Percentiles rank a stretch among this genome's conserved stretches.
These are phyloP conservation scores for Toxotes jaculatrix DNA, from an alignment of 2,113 vertebrate genomes.

Conservation along the genomic window DNA sequence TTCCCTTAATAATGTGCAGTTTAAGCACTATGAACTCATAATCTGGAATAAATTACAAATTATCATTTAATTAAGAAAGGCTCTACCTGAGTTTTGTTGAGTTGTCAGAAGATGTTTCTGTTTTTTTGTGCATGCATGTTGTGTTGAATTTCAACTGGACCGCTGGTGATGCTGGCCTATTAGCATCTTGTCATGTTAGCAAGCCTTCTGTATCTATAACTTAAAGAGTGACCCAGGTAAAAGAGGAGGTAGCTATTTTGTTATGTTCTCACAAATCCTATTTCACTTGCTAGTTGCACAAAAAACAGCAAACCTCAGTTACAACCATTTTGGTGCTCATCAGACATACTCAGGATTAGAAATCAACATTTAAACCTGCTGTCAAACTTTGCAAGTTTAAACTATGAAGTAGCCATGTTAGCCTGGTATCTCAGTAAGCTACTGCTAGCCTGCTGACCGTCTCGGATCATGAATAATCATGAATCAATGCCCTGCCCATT, in stretches of 20 bases:
- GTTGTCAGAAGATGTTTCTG: neutral
- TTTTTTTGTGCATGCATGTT: neutral
- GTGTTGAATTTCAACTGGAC: neutral
- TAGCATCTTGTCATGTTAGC: neutral
- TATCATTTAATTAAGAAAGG: too few species aligned
- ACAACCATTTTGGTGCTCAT: neutral
- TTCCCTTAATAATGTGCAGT: neutral
- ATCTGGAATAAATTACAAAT: too few species aligned
- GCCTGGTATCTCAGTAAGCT: slow-evolving; percentile 11
- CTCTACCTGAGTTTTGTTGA: neutral
- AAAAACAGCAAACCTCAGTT: slow-evolving; percentile 3
- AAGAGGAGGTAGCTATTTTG: slow-evolving; percentile 56
- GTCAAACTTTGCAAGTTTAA: slow-evolving; percentile 14
- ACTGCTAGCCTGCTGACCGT: neutral
- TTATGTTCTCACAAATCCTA: slow-evolving; percentile 7
- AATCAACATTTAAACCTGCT: slow-evolving; percentile 5
- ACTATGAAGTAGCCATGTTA: slow-evolving; percentile 1
- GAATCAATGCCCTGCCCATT: slow-evolving; percentile 7
- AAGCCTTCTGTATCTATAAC: slow-evolving; percentile 11
- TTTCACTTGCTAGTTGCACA: neutral
- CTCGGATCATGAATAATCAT: slow-evolving; percentile 33
- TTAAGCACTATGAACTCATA: neutral
- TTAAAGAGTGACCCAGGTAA: slow-evolving; percentile 21
- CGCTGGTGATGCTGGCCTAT: neutral
- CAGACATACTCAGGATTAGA: neutral